Base-by-base conservation (phyloP, 2,113 vertebrate species). In the Aleadryas rufinucha region DNA sequence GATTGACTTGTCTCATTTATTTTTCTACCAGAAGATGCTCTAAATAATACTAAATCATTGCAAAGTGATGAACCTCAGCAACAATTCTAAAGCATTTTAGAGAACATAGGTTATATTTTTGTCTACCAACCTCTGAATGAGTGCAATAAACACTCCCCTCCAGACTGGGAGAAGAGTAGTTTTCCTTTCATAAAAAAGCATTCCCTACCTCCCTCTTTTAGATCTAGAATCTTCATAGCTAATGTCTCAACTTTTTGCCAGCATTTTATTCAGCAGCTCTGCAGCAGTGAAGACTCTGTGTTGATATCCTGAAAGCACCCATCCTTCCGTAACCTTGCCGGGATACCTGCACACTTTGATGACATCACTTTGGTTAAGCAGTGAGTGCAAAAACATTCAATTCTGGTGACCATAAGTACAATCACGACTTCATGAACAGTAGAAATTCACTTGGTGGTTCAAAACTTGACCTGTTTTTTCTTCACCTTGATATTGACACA, bases 271-370 rank as follows among this genome's bases (percentile, higher is more conserved):
- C 71, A 90, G 41, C 9, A 87, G 0, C 19, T 78, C 27, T 23
- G 41, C 65, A 76, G 10, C 3, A 7, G 8, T 44, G 57, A 41
- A 66, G 33, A 60, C 9, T 65, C 19, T 49, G 13, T 16, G 19
- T 16, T 57, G 37, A 57, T 41, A 59, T 35, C 49, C 28, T 20
- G 65, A 60, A 13, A 18, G 10, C 16, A 56, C 61, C 10, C 39
- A 70, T 39, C 45, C 39, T 79, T 53, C 63, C 0, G 0, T 14
- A 70, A 50, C 7, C 16, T 31, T 3, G 2, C 31, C 74, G 26
- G 20, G 30, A 11, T 50, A 57, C 22, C 27, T n/a, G 9, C 21
- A 33, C 1, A 0, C 57, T 69, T 60, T 59, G 42, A 44, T 49
- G 9, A 7, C 35, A 21, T 27, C 16, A 9, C 18, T 81, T 86